Evolutionary conservation across 2,888 invertebrate genomes (phyloP).

Genomic region (Dascillus cervinus): DNA sequence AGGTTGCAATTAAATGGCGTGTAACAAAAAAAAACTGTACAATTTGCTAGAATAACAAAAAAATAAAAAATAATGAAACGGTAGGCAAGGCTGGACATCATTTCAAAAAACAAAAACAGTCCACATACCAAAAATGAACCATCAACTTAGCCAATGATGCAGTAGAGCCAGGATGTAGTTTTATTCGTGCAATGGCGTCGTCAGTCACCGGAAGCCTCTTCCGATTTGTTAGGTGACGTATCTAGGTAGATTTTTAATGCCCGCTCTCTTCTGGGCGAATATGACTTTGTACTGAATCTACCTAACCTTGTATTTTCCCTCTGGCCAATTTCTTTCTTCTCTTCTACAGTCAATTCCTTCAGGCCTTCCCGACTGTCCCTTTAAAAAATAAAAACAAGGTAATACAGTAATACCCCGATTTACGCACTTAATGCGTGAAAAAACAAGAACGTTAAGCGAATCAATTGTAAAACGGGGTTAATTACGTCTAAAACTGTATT

Average conservation of each 20-base stretch:
- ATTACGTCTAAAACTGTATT: too few relatives aligned
- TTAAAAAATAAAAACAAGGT: too few relatives aligned
- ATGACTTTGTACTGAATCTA: slow-evolving; percentile 40
- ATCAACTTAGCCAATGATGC: slow-evolving; percentile 29
- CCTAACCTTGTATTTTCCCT: slow-evolving; percentile 51
- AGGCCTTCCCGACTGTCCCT: slow-evolving; percentile 56
- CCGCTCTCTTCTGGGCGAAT: slow-evolving; percentile 59
- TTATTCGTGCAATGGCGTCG: slow-evolving; percentile 28
- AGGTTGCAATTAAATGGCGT: too few relatives aligned
- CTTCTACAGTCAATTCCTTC: slow-evolving; percentile 53
- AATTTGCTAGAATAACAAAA: slow-evolving; percentile 1
- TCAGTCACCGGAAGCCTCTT: slow-evolving; percentile 39
- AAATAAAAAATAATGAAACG: slow-evolving; percentile 4
- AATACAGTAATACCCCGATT: too few relatives aligned
- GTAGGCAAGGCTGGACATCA: too few relatives aligned
- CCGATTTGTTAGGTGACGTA: slow-evolving; percentile 39
- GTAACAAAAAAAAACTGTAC: slow-evolving; percentile 12
- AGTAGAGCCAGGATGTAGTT: slow-evolving; percentile 33
- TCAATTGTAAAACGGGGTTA: too few relatives aligned
- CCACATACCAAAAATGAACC: slow-evolving; percentile 6
- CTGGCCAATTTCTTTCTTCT: slow-evolving; percentile 52
- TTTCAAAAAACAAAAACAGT: slow-evolving; percentile 15
- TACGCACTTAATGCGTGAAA: too few relatives aligned
- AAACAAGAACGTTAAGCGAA: too few relatives aligned
- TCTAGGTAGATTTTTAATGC: slow-evolving; percentile 68